Evolutionary conservation across 92 coral and sea anemone genomes (phyloP).

Genomic region (Zoanthus gigantus): DNA sequence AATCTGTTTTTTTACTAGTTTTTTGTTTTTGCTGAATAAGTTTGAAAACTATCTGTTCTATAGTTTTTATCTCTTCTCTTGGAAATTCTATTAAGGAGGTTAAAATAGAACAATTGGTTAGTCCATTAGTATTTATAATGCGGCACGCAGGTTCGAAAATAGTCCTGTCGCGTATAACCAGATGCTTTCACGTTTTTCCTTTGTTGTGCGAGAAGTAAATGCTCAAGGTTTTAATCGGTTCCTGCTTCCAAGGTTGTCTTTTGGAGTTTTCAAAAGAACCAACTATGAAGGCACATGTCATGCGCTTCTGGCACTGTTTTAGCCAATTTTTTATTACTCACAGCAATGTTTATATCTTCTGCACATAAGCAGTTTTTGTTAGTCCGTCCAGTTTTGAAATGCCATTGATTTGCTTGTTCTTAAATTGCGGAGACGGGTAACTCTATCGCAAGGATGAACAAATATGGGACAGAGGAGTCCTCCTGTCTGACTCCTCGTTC

Average conservation of each 20-base stretch:
- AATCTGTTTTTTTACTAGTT: constrained; percentile 3
- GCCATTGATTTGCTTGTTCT: constrained; percentile 2
- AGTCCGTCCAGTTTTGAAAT: neutral
- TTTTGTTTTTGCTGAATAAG: neutral
- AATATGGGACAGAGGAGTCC: neutral
- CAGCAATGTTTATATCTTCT: constrained; percentile 6
- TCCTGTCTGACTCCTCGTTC: constrained; percentile 17
- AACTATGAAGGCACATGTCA: neutral
- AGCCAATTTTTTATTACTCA: neutral
- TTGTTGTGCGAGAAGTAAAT: neutral
- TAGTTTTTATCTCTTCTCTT: neutral
- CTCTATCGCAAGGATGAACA: constrained; percentile 16
- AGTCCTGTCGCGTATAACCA: constrained; percentile 2
- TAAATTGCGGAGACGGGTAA: constrained; percentile 2
- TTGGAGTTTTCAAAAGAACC: neutral
- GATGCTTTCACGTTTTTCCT: neutral
- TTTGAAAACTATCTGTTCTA: constrained; percentile 9
- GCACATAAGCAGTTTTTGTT: neutral
- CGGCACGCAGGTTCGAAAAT: neutral
- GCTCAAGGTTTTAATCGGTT: constrained; percentile 12
- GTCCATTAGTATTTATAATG: neutral
- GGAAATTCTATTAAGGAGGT: constrained; percentile 17
- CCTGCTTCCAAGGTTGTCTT: constrained; percentile 11
- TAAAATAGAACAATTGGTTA: neutral
- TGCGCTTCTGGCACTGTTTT: neutral